These are phyloP conservation scores for Pinctada fucata DNA, from an alignment of 2,888 invertebrate genomes.

Conservation along the genomic window DNA sequence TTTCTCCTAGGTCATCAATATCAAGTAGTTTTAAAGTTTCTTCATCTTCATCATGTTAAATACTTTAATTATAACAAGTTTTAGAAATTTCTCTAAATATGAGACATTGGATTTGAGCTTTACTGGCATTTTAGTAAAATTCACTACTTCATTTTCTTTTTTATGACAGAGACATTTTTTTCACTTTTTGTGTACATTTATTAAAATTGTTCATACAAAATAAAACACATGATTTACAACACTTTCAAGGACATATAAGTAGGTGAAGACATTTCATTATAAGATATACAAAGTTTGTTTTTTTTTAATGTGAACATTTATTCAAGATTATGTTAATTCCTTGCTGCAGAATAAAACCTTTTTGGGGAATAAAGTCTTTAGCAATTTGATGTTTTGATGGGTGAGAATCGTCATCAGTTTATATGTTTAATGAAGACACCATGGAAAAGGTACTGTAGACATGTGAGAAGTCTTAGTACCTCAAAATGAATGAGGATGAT, in stretches of 20 bases:
- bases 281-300: too few species aligned
- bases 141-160: neutral
- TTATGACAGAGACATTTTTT: neutral
- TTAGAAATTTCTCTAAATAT: neutral
- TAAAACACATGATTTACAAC: slow-evolving; percentile 4
- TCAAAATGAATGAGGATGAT: slow-evolving; percentile 9
- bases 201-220: neutral
- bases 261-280: neutral
- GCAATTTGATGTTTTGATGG: too few species aligned
- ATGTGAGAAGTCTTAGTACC: neutral
- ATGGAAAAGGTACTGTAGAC: too few species aligned
- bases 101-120: neutral
- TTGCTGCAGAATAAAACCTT: too few species aligned
- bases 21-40: neutral
- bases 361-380: too few species aligned
- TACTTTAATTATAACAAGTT: neutral
- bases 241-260: neutral
- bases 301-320: too few species aligned
- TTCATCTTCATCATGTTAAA: neutral
- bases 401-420: too few species aligned
- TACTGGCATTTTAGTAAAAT: neutral
- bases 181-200: neutral
- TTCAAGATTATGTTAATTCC: too few species aligned
- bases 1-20: too few species aligned
- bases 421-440: too few species aligned